A percentile compares a stretch with the other conserved stretches of the same genome.
These are phyloP conservation scores for Mesoligia furuncula DNA, from an alignment of 2,888 invertebrate species.

Conservation along the genomic window DNA sequence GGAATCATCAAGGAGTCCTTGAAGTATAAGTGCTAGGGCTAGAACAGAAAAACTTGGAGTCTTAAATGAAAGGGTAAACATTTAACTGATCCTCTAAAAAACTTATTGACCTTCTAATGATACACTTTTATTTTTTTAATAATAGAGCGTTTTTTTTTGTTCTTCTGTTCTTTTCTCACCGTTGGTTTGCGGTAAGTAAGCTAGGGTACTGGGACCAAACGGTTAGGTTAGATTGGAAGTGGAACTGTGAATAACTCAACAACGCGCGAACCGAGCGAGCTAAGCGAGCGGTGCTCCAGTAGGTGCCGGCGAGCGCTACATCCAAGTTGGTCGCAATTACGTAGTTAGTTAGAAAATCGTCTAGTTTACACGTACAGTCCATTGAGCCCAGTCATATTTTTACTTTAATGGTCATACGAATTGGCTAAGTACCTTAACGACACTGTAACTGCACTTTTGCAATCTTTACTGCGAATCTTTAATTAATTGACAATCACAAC, in stretches of 20 bases:
- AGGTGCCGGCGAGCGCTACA: not conserved
- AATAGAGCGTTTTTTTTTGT: not conserved
- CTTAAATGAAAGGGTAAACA: not conserved
- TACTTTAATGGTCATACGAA: not conserved
- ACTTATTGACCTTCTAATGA: not conserved
- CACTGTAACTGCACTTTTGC: not conserved
- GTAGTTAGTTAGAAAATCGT: not conserved
- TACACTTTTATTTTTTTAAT: not conserved
- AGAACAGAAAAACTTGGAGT: not conserved
- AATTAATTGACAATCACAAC: slow-evolving; percentile 6
- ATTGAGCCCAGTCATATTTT: slow-evolving; percentile 15
- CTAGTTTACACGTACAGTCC: not conserved
- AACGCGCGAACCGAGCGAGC: not conserved
- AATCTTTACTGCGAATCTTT: slow-evolving; percentile 30
- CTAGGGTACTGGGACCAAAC: not conserved
- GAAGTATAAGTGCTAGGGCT: not conserved
- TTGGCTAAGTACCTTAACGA: not conserved
- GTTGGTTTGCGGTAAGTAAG: not conserved
- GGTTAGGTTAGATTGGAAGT: not conserved
- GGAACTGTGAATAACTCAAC: not conserved
- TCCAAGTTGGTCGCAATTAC: not conserved
- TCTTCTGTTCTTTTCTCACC: not conserved
- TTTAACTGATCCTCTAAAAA: not conserved
- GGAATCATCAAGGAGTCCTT: not conserved
- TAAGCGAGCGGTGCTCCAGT: not conserved